Conservation (phyloP, 1,140 invertebrate genomes). For the Frieseomelitta varia region DNA sequence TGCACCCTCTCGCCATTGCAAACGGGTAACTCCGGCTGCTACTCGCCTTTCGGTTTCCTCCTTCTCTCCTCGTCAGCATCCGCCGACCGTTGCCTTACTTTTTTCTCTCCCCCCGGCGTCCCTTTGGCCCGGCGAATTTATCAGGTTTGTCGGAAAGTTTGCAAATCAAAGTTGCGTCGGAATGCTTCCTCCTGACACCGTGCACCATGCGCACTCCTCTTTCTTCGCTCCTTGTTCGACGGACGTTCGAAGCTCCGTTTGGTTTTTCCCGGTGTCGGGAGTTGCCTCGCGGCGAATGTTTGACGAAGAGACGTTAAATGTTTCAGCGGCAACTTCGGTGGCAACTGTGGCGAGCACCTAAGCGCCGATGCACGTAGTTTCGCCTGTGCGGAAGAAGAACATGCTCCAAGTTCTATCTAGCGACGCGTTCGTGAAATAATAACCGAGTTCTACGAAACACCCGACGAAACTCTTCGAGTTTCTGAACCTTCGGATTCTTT, state of each 20-base stretch:
- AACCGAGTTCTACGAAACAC: not conserved
- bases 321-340: not conserved
- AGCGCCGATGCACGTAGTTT: not conserved
- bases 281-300: not conserved
- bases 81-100: not conserved
- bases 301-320: not conserved
- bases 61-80: not conserved
- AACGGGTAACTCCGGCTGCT: not conserved
- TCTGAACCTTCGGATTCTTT: not conserved
- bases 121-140: slow-evolving; percentile 3
- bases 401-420: not conserved
- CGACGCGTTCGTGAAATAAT: not conserved
- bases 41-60: not conserved
- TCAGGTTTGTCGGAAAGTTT: slow-evolving; percentile 9
- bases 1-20: not conserved
- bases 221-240: not conserved
- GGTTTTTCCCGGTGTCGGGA: not conserved
- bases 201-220: not conserved
- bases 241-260: not conserved
- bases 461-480: not conserved
- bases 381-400: not conserved
- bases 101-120: not conserved
- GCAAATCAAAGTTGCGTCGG: slow-evolving; percentile 29
- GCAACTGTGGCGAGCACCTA: not conserved
- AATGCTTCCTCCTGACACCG: not conserved